Base-by-base conservation (phyloP, 2,797 vertebrate genomes). In the Spinibarbus caldwelli region DNA sequence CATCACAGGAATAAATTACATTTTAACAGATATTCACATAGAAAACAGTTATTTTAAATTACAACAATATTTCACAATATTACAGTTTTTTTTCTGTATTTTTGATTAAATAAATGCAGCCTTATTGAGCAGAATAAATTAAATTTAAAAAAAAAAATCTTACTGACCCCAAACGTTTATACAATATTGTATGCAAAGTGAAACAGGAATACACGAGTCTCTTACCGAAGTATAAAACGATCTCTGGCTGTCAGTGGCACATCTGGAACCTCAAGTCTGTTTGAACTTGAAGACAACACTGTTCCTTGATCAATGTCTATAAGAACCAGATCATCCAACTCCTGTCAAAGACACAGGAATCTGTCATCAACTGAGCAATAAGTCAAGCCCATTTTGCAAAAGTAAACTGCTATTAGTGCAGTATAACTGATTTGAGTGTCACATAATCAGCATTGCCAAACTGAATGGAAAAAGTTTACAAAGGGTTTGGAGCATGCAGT, bases 241-340 rank as follows among this genome's bases (percentile, higher is more conserved):
- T 97, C 96, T 0, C 95, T 95, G 9, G 96, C 97, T 85, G 92
- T 86, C 80, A 92, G 41, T 47, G 98, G 98, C 52, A 98, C 80
- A 15, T 95, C 90, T 3, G 97, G 96, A n/a, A 98, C 90, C 23
- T 94, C 92, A 0, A 87, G 75, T 19, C 2, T 45, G 75, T 45
- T 92, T 34, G 90, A 89, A 81, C 91, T 90, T 0, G 96, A 96
- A 31, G 89, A 93, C 38, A 92, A 92, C 91, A 99, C 91, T 17
- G 90, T 93, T 19, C 97, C 97, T 0, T 94, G 93, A 79, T 99
- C 98, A 6, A 99, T 92, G 87, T 97, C 96, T 64, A 99, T 96
- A 76, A 99, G 93, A 89, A 99, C 92, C 79, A 99, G 92, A 34
- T 97, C 98, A n/a, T 99, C 98, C 0, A 95, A 95, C 93, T 98